A percentile compares a stretch with the other conserved stretches of the same genome.
phyloP scores from a whole-genome alignment of 2,888 invertebrate genomes.

The Griposia aprilina region DNA sequence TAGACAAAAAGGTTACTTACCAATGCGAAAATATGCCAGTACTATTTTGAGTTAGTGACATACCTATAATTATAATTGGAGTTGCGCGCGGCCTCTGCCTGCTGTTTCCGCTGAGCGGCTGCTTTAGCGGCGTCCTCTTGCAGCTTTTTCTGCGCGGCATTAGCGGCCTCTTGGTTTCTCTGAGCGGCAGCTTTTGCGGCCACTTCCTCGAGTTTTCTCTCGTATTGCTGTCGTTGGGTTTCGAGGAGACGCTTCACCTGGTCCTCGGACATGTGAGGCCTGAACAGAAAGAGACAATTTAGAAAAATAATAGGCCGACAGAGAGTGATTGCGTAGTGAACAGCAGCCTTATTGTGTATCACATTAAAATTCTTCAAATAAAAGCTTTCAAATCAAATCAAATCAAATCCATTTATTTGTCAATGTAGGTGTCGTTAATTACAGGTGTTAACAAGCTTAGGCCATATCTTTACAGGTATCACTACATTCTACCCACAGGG shows the following conservation, averaged over 20 bases:
- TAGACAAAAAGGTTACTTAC: constrained; percentile 1
- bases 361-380: too few species aligned
- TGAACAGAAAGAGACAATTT: constrained; percentile 16
- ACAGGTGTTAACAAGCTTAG: too few species aligned
- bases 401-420: too few species aligned
- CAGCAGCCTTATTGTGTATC: not conserved
- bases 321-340: not conserved
- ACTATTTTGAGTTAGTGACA: not conserved
- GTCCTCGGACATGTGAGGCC: constrained; percentile 41
- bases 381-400: too few species aligned
- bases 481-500: too few species aligned
- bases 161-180: constrained; percentile 21
- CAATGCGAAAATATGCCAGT: not conserved
- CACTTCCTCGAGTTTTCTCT: constrained; percentile 52
- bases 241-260: constrained; percentile 48
- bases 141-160: constrained; percentile 1
- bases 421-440: too few species aligned
- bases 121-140: constrained; percentile 10
- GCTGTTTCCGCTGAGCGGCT: constrained; percentile 13
- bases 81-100: constrained; percentile 3
- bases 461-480: too few species aligned
- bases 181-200: constrained; percentile 22
- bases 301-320: not conserved
- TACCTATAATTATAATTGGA: not conserved
- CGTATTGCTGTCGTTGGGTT: constrained; percentile 51